Base-by-base conservation (phyloP, 1,140 invertebrate species). In the Drosophila prosaltans region DNA sequence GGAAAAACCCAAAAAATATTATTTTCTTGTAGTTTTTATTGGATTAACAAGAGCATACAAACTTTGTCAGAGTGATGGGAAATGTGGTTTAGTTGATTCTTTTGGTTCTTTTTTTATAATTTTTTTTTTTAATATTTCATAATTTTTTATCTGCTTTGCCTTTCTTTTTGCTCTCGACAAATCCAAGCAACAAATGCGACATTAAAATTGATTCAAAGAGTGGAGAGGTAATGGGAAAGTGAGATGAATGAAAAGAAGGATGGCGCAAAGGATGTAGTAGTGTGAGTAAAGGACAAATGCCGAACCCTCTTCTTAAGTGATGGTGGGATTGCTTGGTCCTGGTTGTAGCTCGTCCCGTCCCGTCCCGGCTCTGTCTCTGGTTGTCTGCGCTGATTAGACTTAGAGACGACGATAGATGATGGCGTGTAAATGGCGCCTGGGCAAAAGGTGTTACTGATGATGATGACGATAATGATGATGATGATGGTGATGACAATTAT, bases 341-440 rank as follows among this genome's bases (percentile, higher is more conserved):
- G 4, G 28, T 30, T 4, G 28, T 30, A 2, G 28, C 28, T 26
- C 21, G 21, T 24, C 45, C 45, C 21, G 40, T 1, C n/a, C 57
- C n/a, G 36, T 16, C 16, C 57, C n/a, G 68, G 74, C 67, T 68
- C 69, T 65, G 71, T 9, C 21, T 51, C 9, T 51, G 62, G 70
- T 77, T 88, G 83, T 88, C 83, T 89, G 80, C 36, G 85, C 80
- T 88, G 84, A 88, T 88, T 88, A 89, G 84, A 88, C 65, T 82
- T 88, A 82, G 63, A 84, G 84, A 83, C 80, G 84, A 88, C 80
- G 83, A 88, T 88, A 88, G 84, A 88, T 80, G 80, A 89, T 84
- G 83, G 84, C 83, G 84, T 88, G 83, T 84, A 89, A 89, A 88
- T 89, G 84, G 84, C 74, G 80, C 76, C 84, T 78, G 84, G 45